Base-by-base conservation (phyloP, 1,140 invertebrate species). In the Potamilus streckersoni region DNA sequence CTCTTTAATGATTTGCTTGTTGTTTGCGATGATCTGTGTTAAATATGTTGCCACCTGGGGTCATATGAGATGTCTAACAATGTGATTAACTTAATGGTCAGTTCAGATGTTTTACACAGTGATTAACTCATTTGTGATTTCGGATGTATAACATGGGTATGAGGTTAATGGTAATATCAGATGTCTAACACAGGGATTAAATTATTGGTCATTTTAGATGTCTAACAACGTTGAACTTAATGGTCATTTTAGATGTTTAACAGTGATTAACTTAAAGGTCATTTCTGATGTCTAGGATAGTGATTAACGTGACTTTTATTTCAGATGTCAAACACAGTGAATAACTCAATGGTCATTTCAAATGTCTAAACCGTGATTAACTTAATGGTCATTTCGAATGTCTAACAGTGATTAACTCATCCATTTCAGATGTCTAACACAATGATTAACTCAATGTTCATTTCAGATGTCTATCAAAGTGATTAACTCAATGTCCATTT, bases 191-290 rank as follows among this genome's bases (percentile, higher is more conserved):
- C 80, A 27, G 71, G 76, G 17, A 71, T 71, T 12, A 68, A 79
- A 31, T 31, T 31, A 31, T 31, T 31, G 2, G 2, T 31, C 27
- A 31, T 31, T 31, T 31, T 4, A 31, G 79, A 80, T 80, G 68
- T 77, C 78, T 58, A 74, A 69, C 80, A 27, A 68, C 74, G 17
- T 69, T 71, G 6, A 68, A 77, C 38, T 81, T 79, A 14, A 81
- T 83, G 78, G 79, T 31, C 0, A 4, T 31, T 31, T 31, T 2
- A 31, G 79, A 80, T 79, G 68, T 77, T 76, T 58, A 74, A 73
- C 80, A 27, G 71, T 78, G 17, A 71, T 71, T 12, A 68, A 77
- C 38, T 81, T 79, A 14, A 81, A 81, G 78, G 79, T 31, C 2
- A 31, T 31, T 31, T 31, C 27, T 3, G 79, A 80, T 80, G 68